phyloP scores from a whole-genome alignment of 2,113 vertebrate species.

The Cyrtonyx montezumae region DNA sequence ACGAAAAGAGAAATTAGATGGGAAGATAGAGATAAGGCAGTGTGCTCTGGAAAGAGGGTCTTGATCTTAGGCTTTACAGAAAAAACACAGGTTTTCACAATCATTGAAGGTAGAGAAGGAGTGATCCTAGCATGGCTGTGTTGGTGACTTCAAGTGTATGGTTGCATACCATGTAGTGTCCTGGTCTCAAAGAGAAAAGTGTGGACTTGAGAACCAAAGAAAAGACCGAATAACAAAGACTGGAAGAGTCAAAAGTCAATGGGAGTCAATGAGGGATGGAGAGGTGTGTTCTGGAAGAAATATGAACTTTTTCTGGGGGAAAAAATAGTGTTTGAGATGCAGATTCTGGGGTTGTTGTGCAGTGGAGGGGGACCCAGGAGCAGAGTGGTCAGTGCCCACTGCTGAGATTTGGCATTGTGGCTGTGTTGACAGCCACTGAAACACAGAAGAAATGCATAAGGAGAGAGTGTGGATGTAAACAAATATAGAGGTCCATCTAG shows the following conservation, averaged over 20 bases:
- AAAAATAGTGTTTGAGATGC: background rate
- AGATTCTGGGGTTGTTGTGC: background rate
- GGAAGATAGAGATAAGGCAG: background rate
- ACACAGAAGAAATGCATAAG: accelerated
- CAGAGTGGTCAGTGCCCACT: background rate
- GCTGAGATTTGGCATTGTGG: accelerated
- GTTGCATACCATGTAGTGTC: background rate
- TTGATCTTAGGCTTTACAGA: background rate
- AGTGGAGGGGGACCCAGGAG: background rate
- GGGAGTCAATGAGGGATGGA: background rate
- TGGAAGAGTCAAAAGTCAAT: background rate
- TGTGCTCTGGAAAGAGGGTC: background rate
- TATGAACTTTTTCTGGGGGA: background rate
- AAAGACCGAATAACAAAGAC: background rate
- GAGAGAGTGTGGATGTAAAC: background rate
- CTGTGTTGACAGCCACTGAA: background rate
- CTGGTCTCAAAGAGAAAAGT: background rate
- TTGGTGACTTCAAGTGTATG: background rate
- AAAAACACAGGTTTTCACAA: background rate
- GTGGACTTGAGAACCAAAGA: background rate
- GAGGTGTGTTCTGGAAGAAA: background rate
- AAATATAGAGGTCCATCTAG: background rate
- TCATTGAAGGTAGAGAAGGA: background rate
- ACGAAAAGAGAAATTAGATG: background rate
- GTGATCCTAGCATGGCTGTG: background rate